Evolutionary conservation across 2,888 invertebrate species (phyloP), one percentile per base, ranked within the genome.

Genomic region (Embidobia sp.): DNA sequence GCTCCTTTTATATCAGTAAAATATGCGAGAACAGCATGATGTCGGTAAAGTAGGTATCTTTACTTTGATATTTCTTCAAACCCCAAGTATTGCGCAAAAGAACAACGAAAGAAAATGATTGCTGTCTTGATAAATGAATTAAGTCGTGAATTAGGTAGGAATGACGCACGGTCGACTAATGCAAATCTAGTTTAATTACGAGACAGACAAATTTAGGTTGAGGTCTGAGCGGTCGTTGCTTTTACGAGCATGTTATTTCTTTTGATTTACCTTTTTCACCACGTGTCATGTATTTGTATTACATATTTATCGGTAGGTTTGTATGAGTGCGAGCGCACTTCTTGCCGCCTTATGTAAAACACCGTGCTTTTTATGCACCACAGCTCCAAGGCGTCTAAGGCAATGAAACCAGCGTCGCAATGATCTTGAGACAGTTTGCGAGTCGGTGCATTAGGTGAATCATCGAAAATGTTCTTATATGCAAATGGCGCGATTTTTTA

Each of bases 201-300:
- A 13, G 51, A 11, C 11, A 35, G 22, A 13, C 42, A 63, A 51
- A 76, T 76, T 70, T 59, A 76, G 76, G 76, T 76, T 76, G 70
- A 76, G 76, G 76, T 76, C 76, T 76, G 7, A 29, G 57, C 57
- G 48, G 67, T 46, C 55, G 49, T 42, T 63, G 63, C 33, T 64
- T 69, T 64, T 59, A 76, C 31, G 70, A 64, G 16, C 69, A 53
- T 66, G 44, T 72, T 59, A 70, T 70, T 37, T 49, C 53, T 44
- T 63, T 40, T 59, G 37, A 51, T 75, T 70, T 33, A 33, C 29
- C 37, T 44, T 64, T 67, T 64, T 40, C 64, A 70, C 29, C 11
- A 33, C 44, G 29, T 13, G 42, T 42, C 29, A 22, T 44, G 44
- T 37, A 53, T 67, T 53, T 53, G 35, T 61, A 55, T 63, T 67